Conservation (phyloP, 2,888 invertebrate species). For the Pristionchus maxplancki region DNA sequence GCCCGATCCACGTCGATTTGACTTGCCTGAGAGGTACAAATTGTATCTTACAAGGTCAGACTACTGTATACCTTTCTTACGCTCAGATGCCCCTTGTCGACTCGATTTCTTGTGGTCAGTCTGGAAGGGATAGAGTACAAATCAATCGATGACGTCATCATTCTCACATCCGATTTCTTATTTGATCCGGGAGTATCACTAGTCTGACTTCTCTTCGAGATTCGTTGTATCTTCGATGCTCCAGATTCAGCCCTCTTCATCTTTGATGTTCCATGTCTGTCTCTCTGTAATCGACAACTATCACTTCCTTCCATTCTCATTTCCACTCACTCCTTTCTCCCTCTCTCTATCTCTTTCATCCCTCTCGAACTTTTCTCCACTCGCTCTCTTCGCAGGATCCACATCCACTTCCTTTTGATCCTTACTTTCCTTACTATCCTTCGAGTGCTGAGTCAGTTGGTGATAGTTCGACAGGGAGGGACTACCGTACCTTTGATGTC, state of each 20-base stretch:
- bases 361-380: slow-evolving; percentile 23
- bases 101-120: background rate
- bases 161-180: background rate
- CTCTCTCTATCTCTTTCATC: background rate
- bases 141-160: background rate
- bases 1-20: background rate
- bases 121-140: background rate
- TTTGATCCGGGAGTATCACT: slow-evolving; percentile 6
- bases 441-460: background rate
- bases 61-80: background rate
- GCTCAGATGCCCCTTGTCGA: background rate
- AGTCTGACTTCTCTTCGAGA: background rate
- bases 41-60: background rate
- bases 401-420: slow-evolving; percentile 4
- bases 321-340: no score
- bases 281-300: no score
- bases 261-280: no score
- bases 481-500: background rate
- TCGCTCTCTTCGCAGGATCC: background rate
- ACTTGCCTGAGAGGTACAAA: background rate
- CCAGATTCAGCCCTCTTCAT: background rate
- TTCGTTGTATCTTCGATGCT: background rate
- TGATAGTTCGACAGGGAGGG: background rate
- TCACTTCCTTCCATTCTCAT: no score
- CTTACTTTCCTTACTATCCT: background rate